A percentile compares a stretch with the other conserved stretches of the same genome.
These are phyloP conservation scores for Pollenia griseotomentosa DNA, from an alignment of 2,888 invertebrate genomes.

Conservation along the genomic window DNA sequence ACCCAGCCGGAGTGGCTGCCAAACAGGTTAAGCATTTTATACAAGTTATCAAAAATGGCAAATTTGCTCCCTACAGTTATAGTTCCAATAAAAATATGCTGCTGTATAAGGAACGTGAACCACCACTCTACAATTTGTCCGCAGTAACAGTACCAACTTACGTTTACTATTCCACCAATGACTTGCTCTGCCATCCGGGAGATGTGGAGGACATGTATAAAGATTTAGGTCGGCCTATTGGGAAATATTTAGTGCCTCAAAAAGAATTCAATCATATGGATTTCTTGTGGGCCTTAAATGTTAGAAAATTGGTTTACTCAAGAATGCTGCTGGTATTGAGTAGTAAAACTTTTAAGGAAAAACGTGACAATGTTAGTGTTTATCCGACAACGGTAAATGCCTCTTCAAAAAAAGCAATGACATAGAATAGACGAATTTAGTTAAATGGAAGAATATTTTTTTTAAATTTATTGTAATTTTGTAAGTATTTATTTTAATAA, in stretches of 20 bases:
- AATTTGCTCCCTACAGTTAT: conserved; percentile 86
- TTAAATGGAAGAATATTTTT: conserved; percentile 58
- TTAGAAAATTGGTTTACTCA: conserved; percentile 85
- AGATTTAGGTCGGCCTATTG: conserved; percentile 82
- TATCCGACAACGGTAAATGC: conserved; percentile 12
- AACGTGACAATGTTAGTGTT: conserved; percentile 46
- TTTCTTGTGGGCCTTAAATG: conserved; percentile 87
- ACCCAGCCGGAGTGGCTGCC: conserved; percentile 87
- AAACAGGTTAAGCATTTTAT: conserved; percentile 87
- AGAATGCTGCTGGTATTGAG: conserved; percentile 80
- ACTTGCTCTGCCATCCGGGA: conserved; percentile 86
- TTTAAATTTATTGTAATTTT: conserved; percentile 76
- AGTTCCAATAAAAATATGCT: conserved; percentile 85
- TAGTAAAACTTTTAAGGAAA: conserved; percentile 73
- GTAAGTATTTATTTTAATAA: conserved; percentile 62
- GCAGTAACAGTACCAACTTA: conserved; percentile 85
- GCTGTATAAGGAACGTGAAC: conserved; percentile 85
- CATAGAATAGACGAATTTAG: background rate
- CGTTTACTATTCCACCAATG: conserved; percentile 86
- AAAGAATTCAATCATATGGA: conserved; percentile 88
- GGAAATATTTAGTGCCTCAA: conserved; percentile 85
- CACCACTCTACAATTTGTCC: conserved; percentile 85
- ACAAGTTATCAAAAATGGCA: conserved; percentile 84
- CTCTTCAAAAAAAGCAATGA: background rate
- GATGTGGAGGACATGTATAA: conserved; percentile 82